Percentiles rank a stretch among this genome's conserved stretches.
Evolutionary conservation across 2,888 invertebrate genomes (phyloP).

Genomic region (Tetranychus piercei): DNA sequence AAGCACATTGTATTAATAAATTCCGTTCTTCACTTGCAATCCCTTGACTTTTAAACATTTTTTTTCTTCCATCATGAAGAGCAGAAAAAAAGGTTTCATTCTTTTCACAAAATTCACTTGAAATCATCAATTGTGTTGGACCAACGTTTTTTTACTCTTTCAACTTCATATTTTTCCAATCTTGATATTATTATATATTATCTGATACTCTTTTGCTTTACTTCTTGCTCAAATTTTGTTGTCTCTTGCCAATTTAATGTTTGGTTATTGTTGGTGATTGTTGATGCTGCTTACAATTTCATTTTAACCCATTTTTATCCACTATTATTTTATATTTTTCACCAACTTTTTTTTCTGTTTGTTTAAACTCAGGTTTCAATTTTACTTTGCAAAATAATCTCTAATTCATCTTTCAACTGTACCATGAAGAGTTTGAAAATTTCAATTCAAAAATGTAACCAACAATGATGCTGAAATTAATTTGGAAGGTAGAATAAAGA

Average conservation of each 20-base stretch:
- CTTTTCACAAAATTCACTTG: neutral
- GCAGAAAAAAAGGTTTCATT: neutral
- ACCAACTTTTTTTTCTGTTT: neutral
- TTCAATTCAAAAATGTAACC: no score
- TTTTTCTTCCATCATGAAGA: neutral
- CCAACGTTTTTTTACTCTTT: neutral
- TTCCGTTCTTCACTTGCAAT: neutral
- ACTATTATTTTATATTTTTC: neutral
- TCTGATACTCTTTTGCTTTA: neutral
- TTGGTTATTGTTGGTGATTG: neutral
- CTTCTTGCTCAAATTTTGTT: neutral
- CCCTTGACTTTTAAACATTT: neutral
- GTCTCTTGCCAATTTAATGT: conserved; percentile 7
- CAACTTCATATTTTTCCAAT: neutral
- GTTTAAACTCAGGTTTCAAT: no score
- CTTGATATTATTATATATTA: no score
- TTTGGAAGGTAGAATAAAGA: no score
- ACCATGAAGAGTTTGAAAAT: no score
- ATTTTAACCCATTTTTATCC: neutral
- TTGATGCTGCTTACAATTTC: neutral
- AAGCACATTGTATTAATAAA: neutral
- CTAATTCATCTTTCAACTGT: no score
- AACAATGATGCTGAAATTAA: no score
- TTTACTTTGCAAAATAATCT: no score
- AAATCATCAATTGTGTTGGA: neutral